Base-by-base conservation (phyloP, 2,888 invertebrate species). In the Drosophila borborema region DNA sequence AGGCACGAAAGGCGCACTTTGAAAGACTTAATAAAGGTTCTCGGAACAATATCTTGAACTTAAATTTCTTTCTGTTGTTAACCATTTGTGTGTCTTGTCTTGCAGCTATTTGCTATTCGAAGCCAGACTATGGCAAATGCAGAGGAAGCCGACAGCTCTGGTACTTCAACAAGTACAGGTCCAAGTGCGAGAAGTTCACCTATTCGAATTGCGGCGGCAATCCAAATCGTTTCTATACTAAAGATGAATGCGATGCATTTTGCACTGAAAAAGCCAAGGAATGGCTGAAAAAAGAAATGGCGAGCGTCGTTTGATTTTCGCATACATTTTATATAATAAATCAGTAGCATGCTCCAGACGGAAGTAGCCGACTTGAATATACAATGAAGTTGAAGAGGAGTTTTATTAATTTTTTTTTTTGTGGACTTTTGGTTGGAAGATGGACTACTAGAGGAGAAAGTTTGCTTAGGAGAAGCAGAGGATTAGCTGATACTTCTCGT, bases 121-220 rank as follows among this genome's bases (percentile, higher is more conserved):
- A 20, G 51, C 51, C 51, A 14, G 34, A 12, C 1, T 51, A 51
- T 36, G 51, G 51, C 18, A 34, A 20, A 14, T 51, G 51, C 12
- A 18, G 36, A 8, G 51, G 51, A 9, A 18, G 14, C 3, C 59
- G 59, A 2, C n/a, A 6, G n/a, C 46, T 59, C 4, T 59, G 46
- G 46, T 59, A 6, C 45, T 59, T 59, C 38, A 59, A 59, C 3
- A 59, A 18, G 46, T 18, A 48, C 28, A 59, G 28, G 23, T 4
- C 12, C 0, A 59, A 23, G n/a, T 59, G 59, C 38, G 46, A 59
- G 38, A 59, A 28, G 36, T 59, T 59, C 59, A 28, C 3, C 8
- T 59, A 59, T 5, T 59, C 59, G 28, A 59, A 59, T n/a, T 59
- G 59, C 9, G 59, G 59, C 14, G 59, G 59, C 18, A 59, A 59